Evolutionary conservation across 2,888 invertebrate species (phyloP).

Genomic region (Melanophora roralis): DNA sequence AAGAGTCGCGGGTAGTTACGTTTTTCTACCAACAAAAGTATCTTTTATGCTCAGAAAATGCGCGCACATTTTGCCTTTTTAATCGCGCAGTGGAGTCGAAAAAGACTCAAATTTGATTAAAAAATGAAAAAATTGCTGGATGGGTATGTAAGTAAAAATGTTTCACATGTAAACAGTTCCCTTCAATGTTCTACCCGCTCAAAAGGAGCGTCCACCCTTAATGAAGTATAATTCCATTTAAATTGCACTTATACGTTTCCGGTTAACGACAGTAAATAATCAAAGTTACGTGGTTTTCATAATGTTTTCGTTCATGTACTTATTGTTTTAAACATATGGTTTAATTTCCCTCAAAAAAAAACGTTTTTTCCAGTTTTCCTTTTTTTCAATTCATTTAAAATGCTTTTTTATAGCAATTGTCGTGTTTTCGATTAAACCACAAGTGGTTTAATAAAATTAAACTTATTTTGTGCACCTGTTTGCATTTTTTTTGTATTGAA

Average conservation of each 20-base stretch:
- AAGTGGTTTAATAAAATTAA: conserved; percentile 73
- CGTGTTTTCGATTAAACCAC: conserved; percentile 67
- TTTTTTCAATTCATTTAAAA: not conserved
- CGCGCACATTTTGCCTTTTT: no score
- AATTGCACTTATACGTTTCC: conserved; percentile 72
- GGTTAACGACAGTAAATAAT: conserved; percentile 62
- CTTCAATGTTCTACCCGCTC: conserved; percentile 1
- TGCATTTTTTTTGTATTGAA: conserved; percentile 68
- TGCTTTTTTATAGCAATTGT: conserved; percentile 36
- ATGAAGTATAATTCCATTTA: conserved; percentile 72
- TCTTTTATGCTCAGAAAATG: no score
- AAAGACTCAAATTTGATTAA: no score
- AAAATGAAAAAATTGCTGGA: no score
- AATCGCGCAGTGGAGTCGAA: no score
- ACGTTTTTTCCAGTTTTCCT: conserved; percentile 63
- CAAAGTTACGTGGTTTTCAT: conserved; percentile 64
- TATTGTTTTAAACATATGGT: conserved; percentile 73
- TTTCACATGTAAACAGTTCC: not conserved
- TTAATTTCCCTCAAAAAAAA: conserved; percentile 73
- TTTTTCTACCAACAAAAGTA: no score
- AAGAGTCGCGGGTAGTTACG: no score
- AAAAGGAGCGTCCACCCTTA: conserved; percentile 48
- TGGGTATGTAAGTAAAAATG: no score
- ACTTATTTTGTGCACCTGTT: conserved; percentile 75
- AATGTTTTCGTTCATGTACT: conserved; percentile 60